phyloP scores from a whole-genome alignment of 2,113 vertebrate species.

The Thomomys bottae region DNA sequence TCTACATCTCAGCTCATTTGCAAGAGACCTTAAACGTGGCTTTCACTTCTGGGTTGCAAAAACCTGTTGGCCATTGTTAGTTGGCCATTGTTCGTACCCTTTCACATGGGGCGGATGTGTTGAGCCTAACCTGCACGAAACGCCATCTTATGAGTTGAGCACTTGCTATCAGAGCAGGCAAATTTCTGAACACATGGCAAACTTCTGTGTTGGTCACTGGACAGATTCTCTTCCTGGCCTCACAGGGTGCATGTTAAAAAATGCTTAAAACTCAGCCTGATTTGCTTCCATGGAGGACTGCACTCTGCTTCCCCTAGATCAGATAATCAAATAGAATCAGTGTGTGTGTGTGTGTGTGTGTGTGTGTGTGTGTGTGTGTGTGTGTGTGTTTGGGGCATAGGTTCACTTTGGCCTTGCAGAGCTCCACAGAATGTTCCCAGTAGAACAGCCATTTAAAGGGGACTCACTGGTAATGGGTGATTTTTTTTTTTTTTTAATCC shows the following conservation, averaged over 20 bases:
- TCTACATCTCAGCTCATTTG: no score
- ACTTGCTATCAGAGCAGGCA: not conserved
- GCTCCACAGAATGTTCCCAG: not conserved
- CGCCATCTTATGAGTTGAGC: not conserved
- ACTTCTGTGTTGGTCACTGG: not conserved
- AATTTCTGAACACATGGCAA: not conserved
- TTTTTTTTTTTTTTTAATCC: not conserved
- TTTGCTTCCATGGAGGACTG: not conserved
- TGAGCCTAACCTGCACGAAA: not conserved
- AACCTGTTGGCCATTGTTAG: not conserved
- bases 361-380: no score
- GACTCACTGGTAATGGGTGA: not conserved
- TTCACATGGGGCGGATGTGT: not conserved
- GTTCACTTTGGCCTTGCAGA: not conserved
- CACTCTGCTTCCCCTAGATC: not conserved
- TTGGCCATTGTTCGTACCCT: not conserved
- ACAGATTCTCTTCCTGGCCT: not conserved
- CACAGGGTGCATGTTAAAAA: not conserved
- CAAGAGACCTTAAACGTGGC: slow-evolving; percentile 30
- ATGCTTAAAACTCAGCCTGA: not conserved
- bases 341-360: no score
- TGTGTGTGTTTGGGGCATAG: not conserved
- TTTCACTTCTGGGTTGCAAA: not conserved
- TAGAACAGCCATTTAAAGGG: slow-evolving; percentile 2
- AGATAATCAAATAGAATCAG: not conserved